A percentile compares a stretch with the other conserved stretches of the same genome.
Conservation (phyloP, 2,888 invertebrate species). For the Athalia circularis region DNA sequence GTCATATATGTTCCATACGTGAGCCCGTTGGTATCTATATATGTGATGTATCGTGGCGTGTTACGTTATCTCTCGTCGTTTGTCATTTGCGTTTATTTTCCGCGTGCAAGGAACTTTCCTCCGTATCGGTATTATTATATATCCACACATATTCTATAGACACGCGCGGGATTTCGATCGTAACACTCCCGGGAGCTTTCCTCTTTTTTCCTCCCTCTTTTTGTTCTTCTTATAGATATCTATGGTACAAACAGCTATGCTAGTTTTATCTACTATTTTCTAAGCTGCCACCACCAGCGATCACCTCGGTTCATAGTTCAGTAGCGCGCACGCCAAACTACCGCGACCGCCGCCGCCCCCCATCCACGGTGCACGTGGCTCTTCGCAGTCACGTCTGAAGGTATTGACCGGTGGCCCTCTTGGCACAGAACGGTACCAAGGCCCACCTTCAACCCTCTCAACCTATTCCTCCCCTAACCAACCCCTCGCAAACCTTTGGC, state of each 20-base stretch:
- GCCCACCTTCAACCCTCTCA: slow-evolving; percentile 61
- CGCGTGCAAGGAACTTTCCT: slow-evolving; percentile 11
- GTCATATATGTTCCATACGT: too few relatives aligned
- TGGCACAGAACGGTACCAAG: slow-evolving; percentile 73
- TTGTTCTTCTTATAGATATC: background rate
- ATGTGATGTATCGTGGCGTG: background rate
- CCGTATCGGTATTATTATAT: slow-evolving; percentile 4
- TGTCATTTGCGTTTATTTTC: slow-evolving; percentile 31
- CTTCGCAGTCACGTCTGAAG: slow-evolving; percentile 58
- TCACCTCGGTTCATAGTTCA: slow-evolving; percentile 8
- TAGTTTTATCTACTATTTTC: background rate
- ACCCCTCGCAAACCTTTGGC: slow-evolving; percentile 54
- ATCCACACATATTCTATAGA: slow-evolving; percentile 3
- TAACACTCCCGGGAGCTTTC: background rate
- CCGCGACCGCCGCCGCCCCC: background rate
- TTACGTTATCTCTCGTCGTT: slow-evolving; percentile 38
- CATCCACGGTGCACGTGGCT: slow-evolving; percentile 24
- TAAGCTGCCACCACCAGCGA: background rate
- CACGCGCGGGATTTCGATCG: background rate
- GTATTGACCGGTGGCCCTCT: slow-evolving; percentile 74
- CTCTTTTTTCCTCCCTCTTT: background rate
- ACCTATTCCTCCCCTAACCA: slow-evolving; percentile 43
- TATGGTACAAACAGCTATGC: background rate
- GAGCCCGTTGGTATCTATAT: too few relatives aligned
- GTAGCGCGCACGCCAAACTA: slow-evolving; percentile 31